These are phyloP conservation scores for Poecile montanus DNA, from an alignment of 2,797 vertebrate species.

Conservation along the genomic window DNA sequence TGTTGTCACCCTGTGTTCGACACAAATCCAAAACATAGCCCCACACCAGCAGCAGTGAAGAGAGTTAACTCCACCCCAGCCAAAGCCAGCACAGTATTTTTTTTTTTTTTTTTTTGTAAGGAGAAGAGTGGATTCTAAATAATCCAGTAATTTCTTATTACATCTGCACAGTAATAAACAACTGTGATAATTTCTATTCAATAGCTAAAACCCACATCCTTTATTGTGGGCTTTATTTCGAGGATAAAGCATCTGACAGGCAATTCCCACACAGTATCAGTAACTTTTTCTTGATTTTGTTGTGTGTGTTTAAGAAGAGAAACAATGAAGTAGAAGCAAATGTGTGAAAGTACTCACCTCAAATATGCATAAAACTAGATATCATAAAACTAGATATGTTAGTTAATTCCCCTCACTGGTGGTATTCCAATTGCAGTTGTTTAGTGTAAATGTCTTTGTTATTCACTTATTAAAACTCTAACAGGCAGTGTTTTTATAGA, in stretches of 20 bases:
- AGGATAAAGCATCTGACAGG: not conserved
- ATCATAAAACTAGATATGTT: not conserved
- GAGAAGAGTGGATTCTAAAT: not conserved
- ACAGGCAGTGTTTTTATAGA: not conserved
- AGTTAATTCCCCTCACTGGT: not conserved
- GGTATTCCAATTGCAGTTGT: not conserved
- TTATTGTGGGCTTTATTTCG: not conserved
- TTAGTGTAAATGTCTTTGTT: not conserved
- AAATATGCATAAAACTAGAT: not conserved
- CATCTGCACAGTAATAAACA: not conserved
- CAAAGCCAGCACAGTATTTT: not conserved
- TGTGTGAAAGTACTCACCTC: not conserved
- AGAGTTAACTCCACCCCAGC: not conserved
- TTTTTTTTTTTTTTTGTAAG: not conserved
- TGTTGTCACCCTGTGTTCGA: not conserved
- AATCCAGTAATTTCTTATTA: not conserved
- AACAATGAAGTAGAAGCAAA: not conserved
- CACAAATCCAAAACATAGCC: not conserved
- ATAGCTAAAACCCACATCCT: not conserved
- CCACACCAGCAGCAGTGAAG: not conserved
- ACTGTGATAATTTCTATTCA: not conserved
- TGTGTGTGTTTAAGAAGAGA: not conserved
- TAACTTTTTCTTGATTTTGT: not conserved
- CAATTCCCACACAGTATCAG: not conserved
- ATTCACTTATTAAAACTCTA: conserved; percentile 4